phyloP scores from a whole-genome alignment of 1,140 invertebrate species.

The Paraescarpia echinospica region DNA sequence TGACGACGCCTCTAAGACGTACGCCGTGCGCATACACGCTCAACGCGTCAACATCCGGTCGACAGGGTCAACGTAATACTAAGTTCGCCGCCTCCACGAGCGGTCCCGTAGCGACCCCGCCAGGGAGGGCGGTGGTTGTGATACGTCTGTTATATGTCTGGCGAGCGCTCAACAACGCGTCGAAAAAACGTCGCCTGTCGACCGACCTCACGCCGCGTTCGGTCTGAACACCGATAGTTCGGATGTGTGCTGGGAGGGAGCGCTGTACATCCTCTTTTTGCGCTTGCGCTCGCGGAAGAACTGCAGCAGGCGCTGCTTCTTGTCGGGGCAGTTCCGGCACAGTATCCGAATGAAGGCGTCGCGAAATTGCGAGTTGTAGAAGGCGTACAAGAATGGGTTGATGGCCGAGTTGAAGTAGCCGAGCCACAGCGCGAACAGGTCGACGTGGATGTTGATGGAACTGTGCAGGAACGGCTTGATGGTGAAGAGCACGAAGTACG shows the following conservation, averaged over 20 bases:
- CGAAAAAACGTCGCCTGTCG: background rate
- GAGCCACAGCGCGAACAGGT: constrained; percentile 29
- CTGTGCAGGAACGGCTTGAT: constrained; percentile 20
- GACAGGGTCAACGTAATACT: background rate
- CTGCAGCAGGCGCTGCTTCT: constrained; percentile 21
- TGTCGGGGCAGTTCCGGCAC: constrained; percentile 21
- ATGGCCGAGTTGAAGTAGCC: constrained; percentile 32
- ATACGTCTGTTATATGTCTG: background rate
- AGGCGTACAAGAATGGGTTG: constrained; percentile 32
- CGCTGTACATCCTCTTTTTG: background rate
- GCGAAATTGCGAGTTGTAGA: constrained; percentile 29
- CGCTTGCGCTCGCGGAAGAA: constrained; percentile 10
- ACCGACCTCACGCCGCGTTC: background rate
- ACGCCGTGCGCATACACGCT: background rate
- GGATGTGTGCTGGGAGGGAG: background rate
- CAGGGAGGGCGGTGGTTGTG: background rate
- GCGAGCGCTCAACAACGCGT: background rate
- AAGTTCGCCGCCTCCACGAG: background rate
- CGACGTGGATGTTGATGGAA: constrained; percentile 18
- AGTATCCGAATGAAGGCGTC: constrained; percentile 21
- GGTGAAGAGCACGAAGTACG: constrained; percentile 32
- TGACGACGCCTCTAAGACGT: background rate
- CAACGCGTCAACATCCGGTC: background rate
- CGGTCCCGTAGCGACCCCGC: background rate
- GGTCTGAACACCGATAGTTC: constrained; percentile 10